These are phyloP conservation scores for Enteromius anoplus DNA, from an alignment of 2,797 vertebrate genomes.

Conservation along the genomic window DNA sequence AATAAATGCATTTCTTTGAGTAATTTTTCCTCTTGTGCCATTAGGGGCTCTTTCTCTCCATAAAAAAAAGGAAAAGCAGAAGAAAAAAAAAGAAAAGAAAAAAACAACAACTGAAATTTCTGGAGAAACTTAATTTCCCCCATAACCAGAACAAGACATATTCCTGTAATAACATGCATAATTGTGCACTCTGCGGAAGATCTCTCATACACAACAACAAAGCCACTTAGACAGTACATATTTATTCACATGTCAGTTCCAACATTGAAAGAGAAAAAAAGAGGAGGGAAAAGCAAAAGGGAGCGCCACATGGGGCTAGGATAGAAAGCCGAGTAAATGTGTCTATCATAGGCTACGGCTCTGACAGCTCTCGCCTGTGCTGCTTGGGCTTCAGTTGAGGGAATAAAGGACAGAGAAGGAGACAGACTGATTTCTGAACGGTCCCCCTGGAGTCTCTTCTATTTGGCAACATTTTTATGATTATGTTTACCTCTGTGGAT, in stretches of 20 bases:
- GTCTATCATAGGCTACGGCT: conserved; percentile 72
- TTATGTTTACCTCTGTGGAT: conserved; percentile 83
- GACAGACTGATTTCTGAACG: conserved; percentile 76
- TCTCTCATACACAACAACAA: conserved; percentile 78
- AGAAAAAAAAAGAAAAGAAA: conserved; percentile 73
- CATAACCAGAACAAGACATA: conserved; percentile 81
- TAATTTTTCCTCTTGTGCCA: conserved; percentile 76
- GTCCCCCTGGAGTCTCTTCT: conserved; percentile 77
- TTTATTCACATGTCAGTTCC: conserved; percentile 81
- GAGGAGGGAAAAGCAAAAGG: conserved; percentile 54
- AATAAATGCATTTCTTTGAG: conserved; percentile 77
- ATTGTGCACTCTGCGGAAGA: conserved; percentile 79
- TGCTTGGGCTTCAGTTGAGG: conserved; percentile 71
- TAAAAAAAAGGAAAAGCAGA: conserved; percentile 56
- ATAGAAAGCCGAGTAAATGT: conserved; percentile 76
- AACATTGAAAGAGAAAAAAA: conserved; percentile 58
- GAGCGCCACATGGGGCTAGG: conserved; percentile 73
- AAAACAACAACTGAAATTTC: conserved; percentile 68
- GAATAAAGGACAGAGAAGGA: conserved; percentile 70
- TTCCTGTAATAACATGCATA: conserved; percentile 81
- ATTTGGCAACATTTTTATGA: conserved; percentile 80
- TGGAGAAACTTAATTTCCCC: conserved; percentile 81
- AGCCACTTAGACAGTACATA: conserved; percentile 80
- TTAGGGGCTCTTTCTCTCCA: conserved; percentile 66
- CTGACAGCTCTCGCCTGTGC: conserved; percentile 69